Evolutionary conservation across 1,140 invertebrate species (phyloP), one percentile per base, ranked within the genome.

Genomic region (Hycleus cichorii): DNA sequence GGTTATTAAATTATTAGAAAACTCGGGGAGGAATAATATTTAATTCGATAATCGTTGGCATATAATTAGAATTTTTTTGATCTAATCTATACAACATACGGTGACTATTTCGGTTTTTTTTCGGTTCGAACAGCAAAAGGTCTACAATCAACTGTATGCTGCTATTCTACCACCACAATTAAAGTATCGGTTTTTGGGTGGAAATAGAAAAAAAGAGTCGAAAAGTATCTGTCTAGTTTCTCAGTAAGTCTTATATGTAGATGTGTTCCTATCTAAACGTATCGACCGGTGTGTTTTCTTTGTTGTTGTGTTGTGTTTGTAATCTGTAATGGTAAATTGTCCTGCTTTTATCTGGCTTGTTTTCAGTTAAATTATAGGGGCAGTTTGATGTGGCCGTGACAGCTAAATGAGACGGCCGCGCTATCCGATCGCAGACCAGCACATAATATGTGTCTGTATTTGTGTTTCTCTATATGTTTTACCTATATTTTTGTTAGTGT

Each of bases 331-430:
- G 59, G 60, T 62, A 62, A 62, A 62, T 62, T 62, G 60, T 62
- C 60, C 49, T 43, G 60, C 45, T 47, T 57, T 54, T 56, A 56
- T 59, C 57, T 46, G 49, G 57, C 43, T 53, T 52, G 49, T 61
- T 61, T 57, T 39, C 49, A 52, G 54, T 57, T 43, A 66, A 66
- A 66, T 66, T 66, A 66, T 64, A 66, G 55, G 64, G 64, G 64
- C 59, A 56, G 42, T 57, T 63, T 66, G 64, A 66, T 55, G 59
- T 63, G 62, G 52, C 62, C 54, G 57, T 66, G 64, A 66, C 64
- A 64, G 64, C 47, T 52, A 66, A 66, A 64, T 64, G 62, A 62
- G 62, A 55, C 58, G 45, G 48, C 45, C 49, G 48, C 51, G 42
- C 47, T 48, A 53, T 59, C 56, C 25, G 57, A 53, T 57, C 57